Percentiles rank a stretch among this genome's conserved stretches.
phyloP scores from a whole-genome alignment of 2,797 vertebrate genomes.

The Percopsis omiscomaycus region DNA sequence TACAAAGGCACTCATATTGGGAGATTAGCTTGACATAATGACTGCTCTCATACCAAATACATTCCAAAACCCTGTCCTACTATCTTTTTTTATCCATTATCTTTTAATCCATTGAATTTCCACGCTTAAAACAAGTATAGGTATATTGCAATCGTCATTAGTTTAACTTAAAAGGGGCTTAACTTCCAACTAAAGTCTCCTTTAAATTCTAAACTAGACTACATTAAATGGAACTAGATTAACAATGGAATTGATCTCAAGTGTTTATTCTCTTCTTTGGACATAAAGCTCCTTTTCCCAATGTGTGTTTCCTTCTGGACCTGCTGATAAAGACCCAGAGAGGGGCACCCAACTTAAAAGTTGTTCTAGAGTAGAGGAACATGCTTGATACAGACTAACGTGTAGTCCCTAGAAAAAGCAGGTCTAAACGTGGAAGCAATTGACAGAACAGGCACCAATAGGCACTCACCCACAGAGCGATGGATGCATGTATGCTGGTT shows the following conservation, averaged over 20 bases:
- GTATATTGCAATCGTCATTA: no score
- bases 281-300: slow-evolving; percentile 81
- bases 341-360: slow-evolving; percentile 74
- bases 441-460: slow-evolving; percentile 4
- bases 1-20: slow-evolving; percentile 65
- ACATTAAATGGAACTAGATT: slow-evolving; percentile 40
- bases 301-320: slow-evolving; percentile 66
- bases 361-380: slow-evolving; percentile 42
- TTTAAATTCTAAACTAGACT: slow-evolving; percentile 21
- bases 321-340: slow-evolving; percentile 67
- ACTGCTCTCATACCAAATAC: slow-evolving; percentile 58
- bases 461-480: slow-evolving; percentile 89
- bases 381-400: no score
- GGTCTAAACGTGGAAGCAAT: background rate
- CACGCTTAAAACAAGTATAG: background rate
- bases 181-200: no score
- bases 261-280: slow-evolving; percentile 78
- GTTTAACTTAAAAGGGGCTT: no score
- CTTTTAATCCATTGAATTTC: background rate
- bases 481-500: slow-evolving; percentile 99
- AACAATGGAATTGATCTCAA: slow-evolving; percentile 48
- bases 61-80: slow-evolving; percentile 45
- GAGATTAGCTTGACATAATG: slow-evolving; percentile 63
- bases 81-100: background rate
- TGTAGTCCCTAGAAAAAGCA: background rate